Evolutionary conservation across 37 sponge, comb jelly and placozoan species (phyloP), one percentile per base, ranked within the genome.

Genomic region (Bolinopsis microptera): DNA sequence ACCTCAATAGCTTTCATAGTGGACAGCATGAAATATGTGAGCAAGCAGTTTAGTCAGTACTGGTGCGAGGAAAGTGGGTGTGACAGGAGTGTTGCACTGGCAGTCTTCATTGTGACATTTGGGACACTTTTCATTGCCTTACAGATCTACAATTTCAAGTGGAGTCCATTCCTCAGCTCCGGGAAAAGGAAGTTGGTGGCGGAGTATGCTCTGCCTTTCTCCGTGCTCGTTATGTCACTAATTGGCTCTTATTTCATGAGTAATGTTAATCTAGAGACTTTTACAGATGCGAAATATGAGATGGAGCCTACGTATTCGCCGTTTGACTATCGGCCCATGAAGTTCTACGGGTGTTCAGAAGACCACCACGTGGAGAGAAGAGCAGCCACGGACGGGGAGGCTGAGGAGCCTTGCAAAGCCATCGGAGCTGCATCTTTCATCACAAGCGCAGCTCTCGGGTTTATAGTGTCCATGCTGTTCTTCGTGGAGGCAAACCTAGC

Each of bases 401-500:
- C n/a, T 8, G 9, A 48, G 9, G 9, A 48, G 9, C 16, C 74
- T 24, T 86, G 90, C 39, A 9, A 41, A 1, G 40, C 90, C 28
- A 86, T 86, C 26, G 30, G 61, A 0, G 90, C 90, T 5, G 90
- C 38, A 1, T 38, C 48, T 18, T 86, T 86, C 22, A 23, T 86
- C 16, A 40, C 90, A 23, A n/a, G 38, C 27, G 31, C 36, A 34
- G 32, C 35, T 41, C 90, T 86, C 1, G 90, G 90, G 24, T 86
- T 86, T 41, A 34, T 86, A 24, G 61, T 41, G 5, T 86, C 90
- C 0, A 86, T 86, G 90, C 35, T 86, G 61, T 86, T 86, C 48
- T 86, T 86, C 24, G 90, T 86, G 26, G 90, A 86, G 48, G 90
- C 90, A 13, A 86, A 86, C 26, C 48, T 86, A 5, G 90, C 90